phyloP scores from a whole-genome alignment of 2,888 invertebrate genomes.

The Sepiola atlantica region DNA sequence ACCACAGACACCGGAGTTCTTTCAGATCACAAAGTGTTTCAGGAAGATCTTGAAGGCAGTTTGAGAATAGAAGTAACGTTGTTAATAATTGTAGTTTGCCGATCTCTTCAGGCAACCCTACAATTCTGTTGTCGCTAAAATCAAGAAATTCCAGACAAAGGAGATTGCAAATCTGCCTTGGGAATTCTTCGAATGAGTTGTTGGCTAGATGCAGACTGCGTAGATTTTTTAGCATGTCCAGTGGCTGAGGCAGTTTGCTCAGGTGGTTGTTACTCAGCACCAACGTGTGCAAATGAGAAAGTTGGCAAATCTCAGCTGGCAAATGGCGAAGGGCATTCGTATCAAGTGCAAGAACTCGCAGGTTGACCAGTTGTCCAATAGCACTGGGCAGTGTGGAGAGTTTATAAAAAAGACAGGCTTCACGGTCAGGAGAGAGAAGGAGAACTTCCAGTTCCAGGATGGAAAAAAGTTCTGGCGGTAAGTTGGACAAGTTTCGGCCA shows the following conservation, averaged over 20 bases:
- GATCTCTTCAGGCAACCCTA: conserved; percentile 67
- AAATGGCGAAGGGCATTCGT: conserved; percentile 70
- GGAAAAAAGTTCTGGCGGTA: conserved; percentile 70
- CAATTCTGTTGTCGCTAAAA: conserved; percentile 73
- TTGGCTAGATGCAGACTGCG: conserved; percentile 73
- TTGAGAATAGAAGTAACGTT: conserved; percentile 73
- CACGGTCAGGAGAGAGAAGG: conserved; percentile 73
- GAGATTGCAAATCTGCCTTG: conserved; percentile 68
- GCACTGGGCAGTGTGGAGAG: conserved; percentile 66
- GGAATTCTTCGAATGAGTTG: conserved; percentile 73
- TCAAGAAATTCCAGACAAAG: conserved; percentile 73
- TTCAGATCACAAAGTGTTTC: conserved; percentile 70
- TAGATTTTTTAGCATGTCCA: conserved; percentile 66
- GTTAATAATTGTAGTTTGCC: conserved; percentile 69
- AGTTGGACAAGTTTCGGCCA: conserved; percentile 68
- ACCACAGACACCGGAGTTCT: conserved; percentile 74
- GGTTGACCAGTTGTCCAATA: conserved; percentile 69
- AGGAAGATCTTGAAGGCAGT: conserved; percentile 70
- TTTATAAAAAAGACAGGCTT: conserved; percentile 72
- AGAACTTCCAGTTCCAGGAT: conserved; percentile 72
- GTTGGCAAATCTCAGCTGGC: conserved; percentile 68
- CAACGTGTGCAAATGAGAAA: conserved; percentile 70
- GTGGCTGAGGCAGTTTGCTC: conserved; percentile 63
- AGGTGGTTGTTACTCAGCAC: conserved; percentile 73
- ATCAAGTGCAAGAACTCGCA: conserved; percentile 71